Evolutionary conservation across 2,888 invertebrate species (phyloP).

Genomic region (Callimorpha dominula): DNA sequence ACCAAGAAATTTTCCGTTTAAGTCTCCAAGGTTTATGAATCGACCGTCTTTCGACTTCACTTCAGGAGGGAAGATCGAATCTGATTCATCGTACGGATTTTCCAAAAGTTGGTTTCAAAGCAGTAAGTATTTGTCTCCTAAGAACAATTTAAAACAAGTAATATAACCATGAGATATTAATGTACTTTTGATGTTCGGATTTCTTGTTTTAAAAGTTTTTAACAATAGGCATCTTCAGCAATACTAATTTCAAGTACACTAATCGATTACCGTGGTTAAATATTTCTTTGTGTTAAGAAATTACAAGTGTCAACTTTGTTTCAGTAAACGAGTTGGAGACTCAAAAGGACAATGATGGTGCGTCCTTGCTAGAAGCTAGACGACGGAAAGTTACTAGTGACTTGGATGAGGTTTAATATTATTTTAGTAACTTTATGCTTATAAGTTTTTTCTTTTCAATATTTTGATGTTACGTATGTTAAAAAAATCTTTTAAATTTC

Average conservation of each 20-base stretch:
- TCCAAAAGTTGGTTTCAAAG: conserved; percentile 82
- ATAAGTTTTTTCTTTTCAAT: conserved; percentile 43
- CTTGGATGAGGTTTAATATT: conserved; percentile 66
- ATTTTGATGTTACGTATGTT: no score
- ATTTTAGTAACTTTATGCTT: conserved; percentile 42
- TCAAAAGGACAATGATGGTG: conserved; percentile 70
- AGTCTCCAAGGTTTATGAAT: conserved; percentile 85
- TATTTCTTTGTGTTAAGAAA: background rate
- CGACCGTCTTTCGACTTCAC: conserved; percentile 86
- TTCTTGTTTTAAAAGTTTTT: no score
- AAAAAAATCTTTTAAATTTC: no score
- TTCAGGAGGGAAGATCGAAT: conserved; percentile 69
- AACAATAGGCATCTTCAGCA: background rate
- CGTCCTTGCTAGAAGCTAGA: conserved; percentile 75
- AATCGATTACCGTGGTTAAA: background rate
- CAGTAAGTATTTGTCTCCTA: conserved; percentile 67
- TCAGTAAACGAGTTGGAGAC: conserved; percentile 87
- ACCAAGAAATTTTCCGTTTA: conserved; percentile 71
- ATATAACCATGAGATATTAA: background rate
- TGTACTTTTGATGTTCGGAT: background rate
- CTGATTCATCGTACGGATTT: conserved; percentile 74
- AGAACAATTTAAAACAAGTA: background rate
- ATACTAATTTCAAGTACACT: background rate
- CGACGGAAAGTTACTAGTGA: conserved; percentile 68
- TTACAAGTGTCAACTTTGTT: conserved; percentile 47